Percentiles rank a stretch among this genome's conserved stretches.
Evolutionary conservation across 2,888 invertebrate genomes (phyloP).

Genomic region (Melikaiella ostensackeni): DNA sequence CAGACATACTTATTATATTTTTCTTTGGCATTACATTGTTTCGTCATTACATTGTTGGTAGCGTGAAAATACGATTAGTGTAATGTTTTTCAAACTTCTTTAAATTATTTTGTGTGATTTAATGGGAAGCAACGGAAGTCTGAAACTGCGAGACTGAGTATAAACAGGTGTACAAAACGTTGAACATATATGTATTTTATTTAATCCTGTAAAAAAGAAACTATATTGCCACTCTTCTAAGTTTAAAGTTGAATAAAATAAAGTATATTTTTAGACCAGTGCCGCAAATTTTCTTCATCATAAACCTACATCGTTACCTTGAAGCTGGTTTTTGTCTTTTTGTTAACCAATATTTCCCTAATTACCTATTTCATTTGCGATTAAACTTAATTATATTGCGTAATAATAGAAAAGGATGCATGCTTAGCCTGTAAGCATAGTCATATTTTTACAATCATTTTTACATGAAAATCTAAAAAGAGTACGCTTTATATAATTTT

Average conservation of each 20-base stretch:
- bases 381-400: too few species aligned
- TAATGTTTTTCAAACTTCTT: constrained; percentile 3
- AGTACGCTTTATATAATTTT: too few species aligned
- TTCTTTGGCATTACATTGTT: too few species aligned
- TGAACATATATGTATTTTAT: too few species aligned
- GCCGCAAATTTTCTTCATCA: neutral
- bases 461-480: too few species aligned
- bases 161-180: neutral
- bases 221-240: neutral
- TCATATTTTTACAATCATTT: too few species aligned
- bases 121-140: neutral
- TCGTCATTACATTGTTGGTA: too few species aligned
- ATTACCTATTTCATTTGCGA: too few species aligned
- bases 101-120: neutral
- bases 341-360: too few species aligned
- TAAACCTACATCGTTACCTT: neutral
- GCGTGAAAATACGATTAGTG: neutral
- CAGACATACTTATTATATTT: too few species aligned
- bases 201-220: neutral
- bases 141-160: neutral
- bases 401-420: too few species aligned
- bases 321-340: neutral
- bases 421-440: too few species aligned
- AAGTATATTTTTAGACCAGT: neutral
- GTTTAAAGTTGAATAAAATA: neutral